Conservation (phyloP, 2,797 vertebrate genomes). For the Mormyrops attenuatus region DNA sequence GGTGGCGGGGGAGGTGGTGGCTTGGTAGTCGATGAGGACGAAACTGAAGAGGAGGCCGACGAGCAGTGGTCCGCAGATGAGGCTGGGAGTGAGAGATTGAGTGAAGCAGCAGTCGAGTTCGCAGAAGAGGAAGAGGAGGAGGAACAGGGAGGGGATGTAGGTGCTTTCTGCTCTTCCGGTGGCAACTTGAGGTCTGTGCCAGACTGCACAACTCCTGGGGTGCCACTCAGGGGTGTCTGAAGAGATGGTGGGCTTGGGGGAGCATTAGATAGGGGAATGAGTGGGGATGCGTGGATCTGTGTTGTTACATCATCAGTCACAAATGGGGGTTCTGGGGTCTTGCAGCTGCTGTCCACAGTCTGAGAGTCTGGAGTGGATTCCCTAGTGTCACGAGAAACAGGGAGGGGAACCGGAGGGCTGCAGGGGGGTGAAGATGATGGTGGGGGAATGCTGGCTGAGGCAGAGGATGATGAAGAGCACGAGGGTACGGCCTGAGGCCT, state of each 20-base stretch:
- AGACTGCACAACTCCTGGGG: conserved; percentile 44
- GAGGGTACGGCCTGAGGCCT: conserved; percentile 53
- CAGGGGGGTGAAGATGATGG: conserved; percentile 67
- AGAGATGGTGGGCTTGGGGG: conserved; percentile 49
- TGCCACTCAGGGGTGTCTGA: conserved; percentile 43
- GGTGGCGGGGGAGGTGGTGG: conserved; percentile 55
- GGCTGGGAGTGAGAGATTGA: conserved; percentile 50
- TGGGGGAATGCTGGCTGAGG: conserved; percentile 57
- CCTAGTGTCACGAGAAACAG: conserved; percentile 60
- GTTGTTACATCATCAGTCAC: conserved; percentile 63
- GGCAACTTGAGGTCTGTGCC: conserved; percentile 51
- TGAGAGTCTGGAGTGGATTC: conserved; percentile 84
- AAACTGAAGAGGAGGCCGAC: conserved; percentile 66
- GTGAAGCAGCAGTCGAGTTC: conserved; percentile 44
- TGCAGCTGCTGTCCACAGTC: conserved; percentile 88
- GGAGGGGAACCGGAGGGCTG: conserved; percentile 64
- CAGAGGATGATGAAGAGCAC: conserved; percentile 68
- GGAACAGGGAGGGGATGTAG: conserved; percentile 55
- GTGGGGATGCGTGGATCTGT: conserved; percentile 45
- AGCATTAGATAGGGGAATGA: conserved; percentile 32
- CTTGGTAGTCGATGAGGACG: conserved; percentile 65
- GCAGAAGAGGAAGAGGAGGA: conserved; percentile 47
- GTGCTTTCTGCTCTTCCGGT: conserved; percentile 53
- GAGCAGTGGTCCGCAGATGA: conserved; percentile 59
- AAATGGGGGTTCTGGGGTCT: conserved; percentile 81